These are phyloP conservation scores for Streblospio benedicti DNA, from an alignment of 1,140 invertebrate genomes.

Conservation along the genomic window DNA sequence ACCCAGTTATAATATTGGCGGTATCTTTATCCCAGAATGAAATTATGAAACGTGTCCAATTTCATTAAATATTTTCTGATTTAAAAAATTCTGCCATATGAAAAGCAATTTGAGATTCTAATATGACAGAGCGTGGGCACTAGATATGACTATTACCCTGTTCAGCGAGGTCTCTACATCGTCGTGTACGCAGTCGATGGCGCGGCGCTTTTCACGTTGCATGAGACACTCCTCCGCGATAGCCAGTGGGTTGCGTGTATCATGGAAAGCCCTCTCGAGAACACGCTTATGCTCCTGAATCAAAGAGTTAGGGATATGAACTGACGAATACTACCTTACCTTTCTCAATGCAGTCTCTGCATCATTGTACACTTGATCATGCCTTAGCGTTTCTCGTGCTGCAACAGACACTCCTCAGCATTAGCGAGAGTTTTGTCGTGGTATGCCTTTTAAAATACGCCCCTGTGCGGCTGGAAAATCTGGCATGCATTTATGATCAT, in stretches of 20 bases:
- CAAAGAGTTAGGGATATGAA: not conserved
- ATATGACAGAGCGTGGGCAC: no score
- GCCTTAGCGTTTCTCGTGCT: slow-evolving; percentile 76
- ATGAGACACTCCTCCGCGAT: slow-evolving; percentile 87
- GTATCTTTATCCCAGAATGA: no score
- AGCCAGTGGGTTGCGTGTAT: slow-evolving; percentile 77
- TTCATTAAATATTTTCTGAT: no score
- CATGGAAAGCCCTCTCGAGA: slow-evolving; percentile 72
- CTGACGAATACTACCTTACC: no score
- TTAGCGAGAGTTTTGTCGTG: slow-evolving; percentile 79
- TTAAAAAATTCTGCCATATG: no score
- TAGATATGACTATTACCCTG: slow-evolving; percentile 43
- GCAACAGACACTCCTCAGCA: slow-evolving; percentile 85
- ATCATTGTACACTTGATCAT: slow-evolving; percentile 73
- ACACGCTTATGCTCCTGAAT: slow-evolving; percentile 67
- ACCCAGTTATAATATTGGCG: no score
- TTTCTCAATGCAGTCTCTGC: slow-evolving; percentile 70
- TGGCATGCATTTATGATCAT: no score
- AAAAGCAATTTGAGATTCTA: no score
- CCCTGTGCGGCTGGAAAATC: slow-evolving; percentile 66
- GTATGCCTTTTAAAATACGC: slow-evolving; percentile 71
- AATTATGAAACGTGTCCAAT: no score
- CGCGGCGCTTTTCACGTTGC: slow-evolving; percentile 75
- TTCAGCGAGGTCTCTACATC: slow-evolving; percentile 69
- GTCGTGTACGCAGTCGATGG: slow-evolving; percentile 74